phyloP scores from a whole-genome alignment of 1,140 invertebrate species.

The Ostrea denselamellosa region DNA sequence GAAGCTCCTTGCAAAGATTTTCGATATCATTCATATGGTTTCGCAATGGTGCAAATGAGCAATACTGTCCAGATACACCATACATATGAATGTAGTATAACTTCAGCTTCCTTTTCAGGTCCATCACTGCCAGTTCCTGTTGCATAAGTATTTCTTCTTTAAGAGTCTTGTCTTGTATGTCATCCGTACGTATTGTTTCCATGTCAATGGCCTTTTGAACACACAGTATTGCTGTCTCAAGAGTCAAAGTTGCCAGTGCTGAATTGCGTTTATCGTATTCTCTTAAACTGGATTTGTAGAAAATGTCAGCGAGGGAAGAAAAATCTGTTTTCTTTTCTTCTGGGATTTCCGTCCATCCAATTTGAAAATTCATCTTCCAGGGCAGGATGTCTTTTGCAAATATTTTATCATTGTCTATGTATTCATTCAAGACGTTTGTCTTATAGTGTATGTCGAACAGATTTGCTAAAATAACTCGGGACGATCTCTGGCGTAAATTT shows the following conservation, averaged over 20 bases:
- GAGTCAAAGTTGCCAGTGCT: background rate
- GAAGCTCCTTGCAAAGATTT: background rate
- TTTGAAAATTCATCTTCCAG: background rate
- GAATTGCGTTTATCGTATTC: background rate
- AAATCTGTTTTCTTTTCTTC: background rate
- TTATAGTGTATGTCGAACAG: background rate
- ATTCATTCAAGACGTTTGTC: background rate
- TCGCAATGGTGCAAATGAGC: background rate
- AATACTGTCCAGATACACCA: background rate
- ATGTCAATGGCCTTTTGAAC: background rate
- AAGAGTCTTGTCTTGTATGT: background rate
- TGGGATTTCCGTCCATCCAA: background rate
- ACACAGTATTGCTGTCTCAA: background rate
- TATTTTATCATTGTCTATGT: background rate
- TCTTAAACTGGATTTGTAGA: background rate
- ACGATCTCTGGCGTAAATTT: background rate
- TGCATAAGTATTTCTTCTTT: background rate
- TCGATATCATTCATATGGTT: background rate
- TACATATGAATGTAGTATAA: background rate
- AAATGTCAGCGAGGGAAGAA: background rate
- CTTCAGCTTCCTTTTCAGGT: background rate
- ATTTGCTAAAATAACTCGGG: background rate
- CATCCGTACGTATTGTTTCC: background rate
- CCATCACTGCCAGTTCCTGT: background rate
- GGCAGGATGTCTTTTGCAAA: background rate